phyloP scores from a whole-genome alignment of 2,113 vertebrate genomes.

The Rafetus swinhoei region DNA sequence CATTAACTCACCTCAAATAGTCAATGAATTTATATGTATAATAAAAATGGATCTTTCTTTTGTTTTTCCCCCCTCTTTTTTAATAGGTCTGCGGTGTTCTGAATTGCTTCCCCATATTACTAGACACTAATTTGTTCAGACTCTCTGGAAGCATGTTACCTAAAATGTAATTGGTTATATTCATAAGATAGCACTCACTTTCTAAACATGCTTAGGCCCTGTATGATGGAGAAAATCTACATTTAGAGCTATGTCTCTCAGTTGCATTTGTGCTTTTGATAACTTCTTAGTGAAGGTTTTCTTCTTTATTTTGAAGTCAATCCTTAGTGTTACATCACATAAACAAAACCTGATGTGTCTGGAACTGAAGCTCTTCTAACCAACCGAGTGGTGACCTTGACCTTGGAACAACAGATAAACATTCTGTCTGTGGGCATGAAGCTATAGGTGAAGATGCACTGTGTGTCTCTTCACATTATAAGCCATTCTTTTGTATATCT shows the following conservation, averaged over 20 bases:
- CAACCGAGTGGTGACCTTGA: no score
- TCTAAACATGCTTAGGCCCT: background rate
- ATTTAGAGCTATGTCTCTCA: background rate
- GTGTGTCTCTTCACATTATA: no score
- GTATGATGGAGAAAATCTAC: background rate
- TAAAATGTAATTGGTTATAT: background rate
- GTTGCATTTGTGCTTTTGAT: background rate
- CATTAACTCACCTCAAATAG: background rate
- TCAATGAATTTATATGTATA: background rate
- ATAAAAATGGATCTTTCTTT: background rate
- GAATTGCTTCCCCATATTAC: background rate
- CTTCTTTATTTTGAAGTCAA: no score
- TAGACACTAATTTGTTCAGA: background rate
- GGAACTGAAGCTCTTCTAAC: no score
- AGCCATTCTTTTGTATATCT: no score
- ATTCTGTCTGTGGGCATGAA: no score
- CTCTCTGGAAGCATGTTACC: background rate
- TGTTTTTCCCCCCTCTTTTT: background rate
- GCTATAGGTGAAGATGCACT: no score
- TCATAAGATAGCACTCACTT: background rate
- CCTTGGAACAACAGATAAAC: no score
- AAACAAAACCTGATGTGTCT: no score
- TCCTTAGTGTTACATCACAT: no score
- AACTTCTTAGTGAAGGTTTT: background rate
- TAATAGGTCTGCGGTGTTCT: background rate